Conservation (phyloP, 2,113 vertebrate species). For the Cyanoramphus novaezelandiae region DNA sequence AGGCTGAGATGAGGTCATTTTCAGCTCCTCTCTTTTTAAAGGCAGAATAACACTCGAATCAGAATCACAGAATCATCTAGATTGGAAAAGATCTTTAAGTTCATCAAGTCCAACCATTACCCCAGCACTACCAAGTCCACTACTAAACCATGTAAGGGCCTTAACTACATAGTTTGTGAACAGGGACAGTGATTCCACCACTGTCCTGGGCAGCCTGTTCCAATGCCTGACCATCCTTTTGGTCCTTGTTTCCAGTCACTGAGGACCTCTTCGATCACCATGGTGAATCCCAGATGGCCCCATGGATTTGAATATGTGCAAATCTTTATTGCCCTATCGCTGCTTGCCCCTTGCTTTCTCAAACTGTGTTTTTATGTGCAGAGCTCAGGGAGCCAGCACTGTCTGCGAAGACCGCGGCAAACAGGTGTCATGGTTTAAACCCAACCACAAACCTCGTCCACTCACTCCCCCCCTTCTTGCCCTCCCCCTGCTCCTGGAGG, state of each 20-base stretch:
- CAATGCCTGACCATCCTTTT: not conserved
- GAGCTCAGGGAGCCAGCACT: fast-evolving
- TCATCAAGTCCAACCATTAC: not conserved
- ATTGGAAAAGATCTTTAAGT: not conserved
- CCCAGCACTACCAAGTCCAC: not conserved
- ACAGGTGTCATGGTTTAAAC: too few relatives aligned
- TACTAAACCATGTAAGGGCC: not conserved
- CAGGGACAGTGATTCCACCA: not conserved
- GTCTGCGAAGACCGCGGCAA: not conserved
- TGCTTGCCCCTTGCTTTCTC: not conserved
- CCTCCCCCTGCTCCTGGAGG: too few relatives aligned
- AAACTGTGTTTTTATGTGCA: not conserved
- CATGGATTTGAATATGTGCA: fast-evolving
- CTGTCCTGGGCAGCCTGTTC: not conserved
- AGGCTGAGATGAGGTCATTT: not conserved
- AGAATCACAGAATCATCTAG: not conserved
- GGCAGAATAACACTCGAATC: not conserved
- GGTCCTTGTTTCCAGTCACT: not conserved
- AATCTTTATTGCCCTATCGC: not conserved
- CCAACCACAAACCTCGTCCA: too few relatives aligned
- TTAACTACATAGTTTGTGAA: not conserved
- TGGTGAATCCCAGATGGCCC: not conserved
- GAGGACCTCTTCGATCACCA: not conserved
- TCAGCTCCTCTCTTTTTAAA: not conserved
- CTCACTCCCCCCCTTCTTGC: too few relatives aligned